Percentiles rank a stretch among this genome's conserved stretches.
These are phyloP conservation scores for Pediacus dermestoides DNA, from an alignment of 2,888 invertebrate species.

Conservation along the genomic window DNA sequence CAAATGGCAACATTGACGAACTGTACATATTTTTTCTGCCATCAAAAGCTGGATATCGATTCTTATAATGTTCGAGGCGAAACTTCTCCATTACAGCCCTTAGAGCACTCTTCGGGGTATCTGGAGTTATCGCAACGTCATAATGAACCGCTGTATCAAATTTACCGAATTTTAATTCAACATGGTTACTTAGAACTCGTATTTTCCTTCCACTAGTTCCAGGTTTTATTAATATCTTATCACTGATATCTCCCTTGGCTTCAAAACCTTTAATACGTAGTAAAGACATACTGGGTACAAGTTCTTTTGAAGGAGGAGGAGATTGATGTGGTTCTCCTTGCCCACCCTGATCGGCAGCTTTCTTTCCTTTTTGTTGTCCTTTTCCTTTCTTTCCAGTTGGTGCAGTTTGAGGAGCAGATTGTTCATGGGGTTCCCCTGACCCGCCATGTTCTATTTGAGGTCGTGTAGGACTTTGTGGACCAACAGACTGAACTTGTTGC, in stretches of 20 bases:
- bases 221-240: slow-evolving; percentile 22
- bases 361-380: slow-evolving; percentile 7
- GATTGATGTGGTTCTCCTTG: no score
- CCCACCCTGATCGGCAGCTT: no score
- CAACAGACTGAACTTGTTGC: no score
- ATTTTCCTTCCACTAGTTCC: slow-evolving; percentile 48
- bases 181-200: slow-evolving; percentile 59
- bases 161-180: slow-evolving; percentile 44
- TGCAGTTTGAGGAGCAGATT: slow-evolving; percentile 8
- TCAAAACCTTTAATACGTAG: no score
- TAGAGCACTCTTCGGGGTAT: slow-evolving; percentile 63
- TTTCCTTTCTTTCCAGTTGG: slow-evolving; percentile 15
- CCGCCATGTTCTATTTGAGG: no score
- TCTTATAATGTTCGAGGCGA: slow-evolving; percentile 44
- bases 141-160: slow-evolving; percentile 65
- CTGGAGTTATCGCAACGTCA: slow-evolving; percentile 71
- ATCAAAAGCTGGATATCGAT: slow-evolving; percentile 65
- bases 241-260: no score
- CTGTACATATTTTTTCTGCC: slow-evolving; percentile 67
- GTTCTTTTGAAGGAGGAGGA: slow-evolving; percentile 5
- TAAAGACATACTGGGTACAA: no score
- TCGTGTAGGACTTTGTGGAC: no score
- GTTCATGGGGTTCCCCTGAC: slow-evolving; percentile 7
- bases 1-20: slow-evolving; percentile 49
- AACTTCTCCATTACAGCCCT: slow-evolving; percentile 48